Evolutionary conservation across 2,113 vertebrate genomes (phyloP).

Genomic region (Istiophorus platypterus): DNA sequence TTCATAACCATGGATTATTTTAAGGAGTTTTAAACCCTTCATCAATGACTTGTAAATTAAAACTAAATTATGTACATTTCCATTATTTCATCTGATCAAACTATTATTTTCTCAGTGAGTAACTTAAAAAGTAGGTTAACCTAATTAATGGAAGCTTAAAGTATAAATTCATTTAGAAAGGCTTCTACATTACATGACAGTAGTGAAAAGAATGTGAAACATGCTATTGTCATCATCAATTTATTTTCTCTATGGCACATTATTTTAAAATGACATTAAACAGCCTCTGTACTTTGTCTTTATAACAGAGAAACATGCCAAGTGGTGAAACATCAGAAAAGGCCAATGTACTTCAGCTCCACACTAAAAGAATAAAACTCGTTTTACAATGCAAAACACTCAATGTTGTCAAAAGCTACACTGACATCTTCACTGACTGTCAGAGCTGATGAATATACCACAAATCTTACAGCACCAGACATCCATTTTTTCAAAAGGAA

Average conservation of each 20-base stretch:
- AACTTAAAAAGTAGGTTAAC: neutral
- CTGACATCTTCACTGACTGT: neutral
- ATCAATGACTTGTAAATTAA: neutral
- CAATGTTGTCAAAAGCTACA: neutral
- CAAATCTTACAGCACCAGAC: slow-evolving; percentile 18
- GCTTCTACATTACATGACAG: neutral
- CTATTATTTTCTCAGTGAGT: neutral
- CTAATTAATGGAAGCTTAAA: neutral
- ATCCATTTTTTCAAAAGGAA: neutral
- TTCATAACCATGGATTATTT: neutral
- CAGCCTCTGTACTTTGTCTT: neutral
- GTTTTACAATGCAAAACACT: slow-evolving; percentile 11
- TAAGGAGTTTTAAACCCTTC: neutral
- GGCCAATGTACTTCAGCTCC: neutral
- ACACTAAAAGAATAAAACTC: neutral
- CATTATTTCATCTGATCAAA: neutral
- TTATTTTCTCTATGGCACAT: slow-evolving; percentile 45
- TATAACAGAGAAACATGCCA: slow-evolving; percentile 41
- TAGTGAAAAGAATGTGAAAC: neutral
- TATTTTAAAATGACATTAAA: neutral
- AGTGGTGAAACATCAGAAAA: neutral
- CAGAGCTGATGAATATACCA: neutral
- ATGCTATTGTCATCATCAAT: neutral
- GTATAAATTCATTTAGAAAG: neutral
- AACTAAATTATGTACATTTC: neutral